Percentiles rank a stretch among this genome's conserved stretches.
These are phyloP conservation scores for Xanthia icteritia DNA, from an alignment of 2,888 invertebrate species.

Conservation along the genomic window DNA sequence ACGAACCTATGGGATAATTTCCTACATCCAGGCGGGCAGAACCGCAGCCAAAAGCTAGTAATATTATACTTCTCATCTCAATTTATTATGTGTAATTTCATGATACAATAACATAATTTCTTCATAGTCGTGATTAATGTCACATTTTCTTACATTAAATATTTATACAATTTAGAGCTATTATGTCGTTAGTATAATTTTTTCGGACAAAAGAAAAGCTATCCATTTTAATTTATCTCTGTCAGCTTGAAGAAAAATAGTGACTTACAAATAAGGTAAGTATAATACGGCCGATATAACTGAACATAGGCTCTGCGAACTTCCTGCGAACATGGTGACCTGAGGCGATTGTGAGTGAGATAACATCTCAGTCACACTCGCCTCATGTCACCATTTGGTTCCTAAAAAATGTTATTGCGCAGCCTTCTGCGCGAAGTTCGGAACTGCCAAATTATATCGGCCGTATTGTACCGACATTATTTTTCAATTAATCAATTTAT, in stretches of 20 bases:
- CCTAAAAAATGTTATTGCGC: no score
- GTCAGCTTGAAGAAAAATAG: not conserved
- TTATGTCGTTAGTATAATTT: not conserved
- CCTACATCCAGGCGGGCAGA: not conserved
- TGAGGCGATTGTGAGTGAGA: no score
- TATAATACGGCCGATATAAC: no score
- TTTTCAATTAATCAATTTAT: conserved; percentile 2
- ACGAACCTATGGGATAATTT: not conserved
- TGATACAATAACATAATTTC: not conserved
- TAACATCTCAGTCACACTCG: no score
- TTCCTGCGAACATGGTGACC: no score
- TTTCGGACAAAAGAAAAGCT: not conserved
- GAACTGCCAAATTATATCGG: no score
- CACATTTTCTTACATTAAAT: not conserved
- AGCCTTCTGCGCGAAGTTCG: no score
- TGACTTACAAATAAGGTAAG: not conserved
- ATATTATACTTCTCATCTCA: not conserved
- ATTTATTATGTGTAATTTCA: not conserved
- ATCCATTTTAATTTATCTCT: not conserved
- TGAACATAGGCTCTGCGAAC: no score
- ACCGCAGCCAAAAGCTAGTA: not conserved
- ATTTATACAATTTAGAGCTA: not conserved
- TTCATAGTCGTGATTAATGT: not conserved
- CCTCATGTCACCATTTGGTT: no score
- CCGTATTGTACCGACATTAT: not conserved